Evolutionary conservation across 2,113 vertebrate species (phyloP), one percentile per base, ranked within the genome.

Genomic region (Deroptyus accipitrinus): DNA sequence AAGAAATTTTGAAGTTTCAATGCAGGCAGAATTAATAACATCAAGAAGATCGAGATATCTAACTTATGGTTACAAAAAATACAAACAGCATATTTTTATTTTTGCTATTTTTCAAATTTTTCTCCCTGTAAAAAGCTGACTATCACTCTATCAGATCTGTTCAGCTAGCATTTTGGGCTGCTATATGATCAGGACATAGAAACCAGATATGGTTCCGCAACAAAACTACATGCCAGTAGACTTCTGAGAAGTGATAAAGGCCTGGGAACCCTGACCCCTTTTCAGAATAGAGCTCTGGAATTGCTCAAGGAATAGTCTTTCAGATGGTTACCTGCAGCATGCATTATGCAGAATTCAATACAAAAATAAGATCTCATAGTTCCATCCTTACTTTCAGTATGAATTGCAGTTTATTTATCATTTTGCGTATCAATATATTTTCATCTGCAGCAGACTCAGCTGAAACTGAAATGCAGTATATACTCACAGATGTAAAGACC

Each of bases 101-200:
- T 33, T 9, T 66, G 23, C 8, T 49, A 5, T 49, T 61, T 62
- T 70, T 61, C 6, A 46, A 24, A 44, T 13, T 1, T 31, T 66
- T 7, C 2, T 1, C 2, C 4, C 3, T 3, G 13, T 7, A 13
- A 54, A 59, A 84, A 63, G 4, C 3, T 39, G 17, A 30, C 9
- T 68, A 7, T 55, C 1, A 1, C 22, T 68, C 28, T 19, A 23
- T 8, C 1, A 2, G 15, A 42, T 6, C 25, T 4, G 8, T 59
- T 48, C 14, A 28, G 2, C 4, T 54, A 20, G 20, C 59, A 35
- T 24, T 84, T 48, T 35, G 20, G 31, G 31, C 15, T 59, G 48
- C 6, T 44, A 4, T 33, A 12, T 18, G 24, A 44, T 23, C 33
- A 74, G 33, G 57, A 44, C 13, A 55, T 66, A 13, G 15, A 64